Evolutionary conservation across 2,797 vertebrate species (phyloP).

Genomic region (Chrysocyon brachyurus): DNA sequence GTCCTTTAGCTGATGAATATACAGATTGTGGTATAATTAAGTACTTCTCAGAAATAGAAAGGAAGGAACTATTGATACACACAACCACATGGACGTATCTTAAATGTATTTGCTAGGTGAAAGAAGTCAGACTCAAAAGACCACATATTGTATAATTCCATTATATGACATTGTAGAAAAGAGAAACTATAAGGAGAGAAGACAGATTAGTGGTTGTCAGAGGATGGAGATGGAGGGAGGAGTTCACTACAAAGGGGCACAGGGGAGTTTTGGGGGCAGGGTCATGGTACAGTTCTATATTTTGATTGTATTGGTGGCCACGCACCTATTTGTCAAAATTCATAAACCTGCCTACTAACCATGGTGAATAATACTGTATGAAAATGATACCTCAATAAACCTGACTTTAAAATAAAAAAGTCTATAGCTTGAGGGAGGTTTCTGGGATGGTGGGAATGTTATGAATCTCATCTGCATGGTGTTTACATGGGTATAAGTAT

Average conservation of each 20-base stretch:
- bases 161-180: conserved; percentile 44
- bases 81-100: background rate
- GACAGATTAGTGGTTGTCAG: background rate
- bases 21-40: conserved; percentile 21
- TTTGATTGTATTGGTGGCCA: background rate
- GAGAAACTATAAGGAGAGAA: background rate
- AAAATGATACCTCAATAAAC: background rate
- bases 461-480: background rate
- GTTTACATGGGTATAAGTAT: background rate
- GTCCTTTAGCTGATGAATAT: conserved; percentile 51
- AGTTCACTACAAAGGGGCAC: background rate
- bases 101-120: conserved; percentile 1
- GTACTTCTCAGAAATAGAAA: background rate
- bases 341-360: background rate
- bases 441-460: background rate
- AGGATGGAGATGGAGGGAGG: background rate
- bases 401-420: background rate
- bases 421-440: background rate
- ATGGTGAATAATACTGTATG: background rate
- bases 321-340: conserved; percentile 28
- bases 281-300: background rate
- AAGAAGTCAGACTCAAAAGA: conserved; percentile 14
- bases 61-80: background rate
- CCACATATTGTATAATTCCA: background rate
- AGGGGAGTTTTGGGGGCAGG: background rate